Evolutionary conservation across 2,888 invertebrate species (phyloP).

Genomic region (Euproctis similis): DNA sequence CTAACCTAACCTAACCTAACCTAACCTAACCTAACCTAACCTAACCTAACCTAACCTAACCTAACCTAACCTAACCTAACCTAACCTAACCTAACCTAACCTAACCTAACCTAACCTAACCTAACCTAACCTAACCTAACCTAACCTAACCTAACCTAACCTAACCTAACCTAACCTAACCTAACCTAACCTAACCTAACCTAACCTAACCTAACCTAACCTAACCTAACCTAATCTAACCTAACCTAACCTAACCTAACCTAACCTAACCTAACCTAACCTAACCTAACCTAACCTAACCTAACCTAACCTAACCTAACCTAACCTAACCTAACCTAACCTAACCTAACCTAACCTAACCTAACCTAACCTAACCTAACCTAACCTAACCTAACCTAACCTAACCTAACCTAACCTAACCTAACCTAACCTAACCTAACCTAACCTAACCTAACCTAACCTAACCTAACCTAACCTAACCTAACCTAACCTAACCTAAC

Average conservation of each 20-base stretch:
- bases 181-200: constrained; percentile 1
- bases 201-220: constrained; percentile 11
- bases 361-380: constrained; percentile 13
- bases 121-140: constrained; percentile 1
- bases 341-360: constrained; percentile 13
- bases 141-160: constrained; percentile 1
- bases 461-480: constrained; percentile 16
- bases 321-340: constrained; percentile 11
- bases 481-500: constrained; percentile 12
- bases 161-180: constrained; percentile 1
- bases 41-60: constrained; percentile 1
- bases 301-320: constrained; percentile 10
- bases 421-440: constrained; percentile 19
- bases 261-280: constrained; percentile 12
- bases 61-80: constrained; percentile 1
- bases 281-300: constrained; percentile 11
- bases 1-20: constrained; percentile 1
- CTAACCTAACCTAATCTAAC: constrained; percentile 14
- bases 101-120: constrained; percentile 1
- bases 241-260: constrained; percentile 13
- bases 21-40: constrained; percentile 1
- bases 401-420: constrained; percentile 17
- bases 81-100: constrained; percentile 1
- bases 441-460: constrained; percentile 18
- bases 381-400: constrained; percentile 12